A percentile compares a stretch with the other conserved stretches of the same genome.
Conservation (phyloP, 2,797 vertebrate genomes). For the Rallus crepitans region DNA sequence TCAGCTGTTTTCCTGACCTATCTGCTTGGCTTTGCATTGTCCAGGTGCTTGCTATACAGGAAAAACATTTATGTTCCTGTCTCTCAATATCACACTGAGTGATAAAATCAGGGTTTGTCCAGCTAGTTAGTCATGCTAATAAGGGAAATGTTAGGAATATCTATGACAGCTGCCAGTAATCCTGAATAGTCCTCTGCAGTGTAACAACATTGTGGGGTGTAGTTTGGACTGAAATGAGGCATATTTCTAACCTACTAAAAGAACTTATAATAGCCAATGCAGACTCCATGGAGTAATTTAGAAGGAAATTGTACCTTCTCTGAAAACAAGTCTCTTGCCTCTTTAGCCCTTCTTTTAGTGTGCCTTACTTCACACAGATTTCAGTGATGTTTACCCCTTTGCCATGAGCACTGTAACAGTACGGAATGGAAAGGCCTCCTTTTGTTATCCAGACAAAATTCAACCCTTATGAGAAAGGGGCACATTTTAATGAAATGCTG, state of each 20-base stretch:
- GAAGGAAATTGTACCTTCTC: background rate
- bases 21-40: background rate
- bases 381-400: background rate
- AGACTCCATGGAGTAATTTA: background rate
- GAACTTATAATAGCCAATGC: background rate
- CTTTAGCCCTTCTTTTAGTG: background rate
- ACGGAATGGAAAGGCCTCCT: background rate
- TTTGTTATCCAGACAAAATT: background rate
- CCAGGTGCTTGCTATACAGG: background rate
- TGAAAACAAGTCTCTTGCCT: background rate
- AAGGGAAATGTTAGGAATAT: background rate
- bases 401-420: background rate
- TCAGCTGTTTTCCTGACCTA: constrained; percentile 12
- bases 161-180: background rate
- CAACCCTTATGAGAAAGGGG: background rate
- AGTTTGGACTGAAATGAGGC: background rate
- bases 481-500: background rate
- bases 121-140: background rate
- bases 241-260: background rate
- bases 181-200: background rate
- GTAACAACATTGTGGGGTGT: background rate
- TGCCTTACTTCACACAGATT: background rate
- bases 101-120: background rate
- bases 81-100: background rate
- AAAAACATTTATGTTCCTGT: constrained; percentile 9